phyloP scores from a whole-genome alignment of 2,113 vertebrate species.

The Crotalus tigris region DNA sequence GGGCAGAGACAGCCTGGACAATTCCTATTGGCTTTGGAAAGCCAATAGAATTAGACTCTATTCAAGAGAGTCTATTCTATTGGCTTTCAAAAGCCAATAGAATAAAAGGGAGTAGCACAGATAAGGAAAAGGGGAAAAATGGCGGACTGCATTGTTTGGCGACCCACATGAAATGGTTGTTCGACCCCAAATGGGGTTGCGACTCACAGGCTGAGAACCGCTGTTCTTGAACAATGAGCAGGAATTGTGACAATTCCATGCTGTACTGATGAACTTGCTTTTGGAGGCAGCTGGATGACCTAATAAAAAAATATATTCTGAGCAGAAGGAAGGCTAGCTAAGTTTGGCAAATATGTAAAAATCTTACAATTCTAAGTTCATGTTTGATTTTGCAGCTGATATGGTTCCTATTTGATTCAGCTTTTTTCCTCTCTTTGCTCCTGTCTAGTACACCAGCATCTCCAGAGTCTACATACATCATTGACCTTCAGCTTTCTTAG shows the following conservation, averaged over 20 bases:
- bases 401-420: not conserved
- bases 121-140: too few relatives aligned
- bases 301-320: not conserved
- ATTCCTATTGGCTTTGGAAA: too few relatives aligned
- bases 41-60: too few relatives aligned
- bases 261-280: not conserved
- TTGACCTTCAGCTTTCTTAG: not conserved
- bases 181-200: too few relatives aligned
- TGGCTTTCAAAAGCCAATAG: too few relatives aligned
- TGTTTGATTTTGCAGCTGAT: not conserved
- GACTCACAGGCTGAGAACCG: too few relatives aligned
- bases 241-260: not conserved
- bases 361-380: not conserved
- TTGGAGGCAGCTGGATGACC: not conserved
- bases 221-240: not conserved
- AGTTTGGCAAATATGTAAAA: not conserved
- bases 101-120: too few relatives aligned
- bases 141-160: too few relatives aligned
- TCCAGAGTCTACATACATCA: not conserved
- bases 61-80: too few relatives aligned
- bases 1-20: too few relatives aligned
- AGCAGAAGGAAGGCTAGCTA: not conserved
- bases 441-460: not conserved
- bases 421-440: not conserved
- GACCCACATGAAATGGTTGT: too few relatives aligned